phyloP scores from a whole-genome alignment of 23 tunicate species.

The Trididemnum nubilum region DNA sequence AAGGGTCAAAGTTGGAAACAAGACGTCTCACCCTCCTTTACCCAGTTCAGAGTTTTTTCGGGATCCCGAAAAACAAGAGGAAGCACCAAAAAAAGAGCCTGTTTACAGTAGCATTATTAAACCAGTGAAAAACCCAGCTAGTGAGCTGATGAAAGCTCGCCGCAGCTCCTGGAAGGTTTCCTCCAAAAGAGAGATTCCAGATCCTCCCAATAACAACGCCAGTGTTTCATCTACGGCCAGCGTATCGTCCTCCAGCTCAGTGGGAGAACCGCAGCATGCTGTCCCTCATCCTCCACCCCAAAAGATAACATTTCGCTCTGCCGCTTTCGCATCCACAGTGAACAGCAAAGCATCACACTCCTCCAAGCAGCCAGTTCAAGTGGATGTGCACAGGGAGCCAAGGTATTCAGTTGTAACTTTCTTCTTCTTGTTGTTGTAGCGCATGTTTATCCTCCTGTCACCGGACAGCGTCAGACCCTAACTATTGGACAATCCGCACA shows the following conservation, averaged over 20 bases:
- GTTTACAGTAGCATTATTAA: conserved; percentile 25
- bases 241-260: conserved; percentile 14
- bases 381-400: conserved; percentile 38
- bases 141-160: neutral
- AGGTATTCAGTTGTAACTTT: too few relatives aligned
- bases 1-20: conserved; percentile 33
- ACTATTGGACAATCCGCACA: too few relatives aligned
- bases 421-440: too few relatives aligned
- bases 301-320: conserved; percentile 19
- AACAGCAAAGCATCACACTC: neutral
- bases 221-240: conserved; percentile 8
- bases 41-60: conserved; percentile 35
- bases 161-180: neutral
- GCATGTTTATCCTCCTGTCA: too few relatives aligned
- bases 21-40: conserved; percentile 23
- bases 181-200: neutral
- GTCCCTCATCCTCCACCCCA: conserved; percentile 4
- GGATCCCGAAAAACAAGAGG: neutral
- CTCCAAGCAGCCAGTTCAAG: conserved; percentile 16
- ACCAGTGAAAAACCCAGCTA: conserved; percentile 40
- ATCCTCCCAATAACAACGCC: conserved; percentile 12
- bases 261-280: neutral
- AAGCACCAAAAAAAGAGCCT: neutral
- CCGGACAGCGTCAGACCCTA: too few relatives aligned
- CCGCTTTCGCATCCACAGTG: conserved; percentile 24